These are phyloP conservation scores for Rhincodon typus DNA, from an alignment of 2,797 vertebrate genomes.

Conservation along the genomic window DNA sequence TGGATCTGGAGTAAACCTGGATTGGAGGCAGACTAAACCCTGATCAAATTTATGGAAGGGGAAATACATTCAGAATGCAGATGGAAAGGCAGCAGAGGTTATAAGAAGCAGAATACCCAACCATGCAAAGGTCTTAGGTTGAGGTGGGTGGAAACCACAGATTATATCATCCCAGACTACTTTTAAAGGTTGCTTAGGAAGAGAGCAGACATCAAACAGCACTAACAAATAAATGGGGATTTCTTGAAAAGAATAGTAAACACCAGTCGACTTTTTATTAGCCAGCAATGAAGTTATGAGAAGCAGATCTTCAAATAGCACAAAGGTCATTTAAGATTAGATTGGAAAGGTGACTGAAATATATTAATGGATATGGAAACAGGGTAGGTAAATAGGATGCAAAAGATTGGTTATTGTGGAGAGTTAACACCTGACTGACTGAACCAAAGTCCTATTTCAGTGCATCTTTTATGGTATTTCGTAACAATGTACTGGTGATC, in stretches of 20 bases:
- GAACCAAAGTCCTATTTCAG: background rate
- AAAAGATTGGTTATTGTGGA: background rate
- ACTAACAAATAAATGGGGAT: background rate
- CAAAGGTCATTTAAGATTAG: background rate
- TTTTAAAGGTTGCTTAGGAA: background rate
- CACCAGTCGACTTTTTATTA: background rate
- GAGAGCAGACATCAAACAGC: background rate
- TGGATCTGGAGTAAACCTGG: background rate
- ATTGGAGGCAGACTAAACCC: background rate
- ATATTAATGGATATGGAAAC: background rate
- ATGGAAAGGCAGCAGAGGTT: too few relatives aligned
- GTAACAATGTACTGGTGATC: background rate
- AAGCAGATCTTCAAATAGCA: background rate
- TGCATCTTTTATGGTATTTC: background rate
- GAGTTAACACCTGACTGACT: background rate
- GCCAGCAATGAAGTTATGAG: background rate
- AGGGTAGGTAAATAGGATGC: background rate
- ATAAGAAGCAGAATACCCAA: too few relatives aligned
- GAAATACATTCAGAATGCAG: too few relatives aligned
- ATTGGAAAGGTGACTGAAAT: background rate
- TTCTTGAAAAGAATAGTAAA: background rate
- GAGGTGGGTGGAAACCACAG: too few relatives aligned
- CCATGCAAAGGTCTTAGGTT: too few relatives aligned
- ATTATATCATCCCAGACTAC: background rate
- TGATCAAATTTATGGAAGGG: background rate